Conservation (phyloP, 92 coral and sea anemone species). For the Metridium senile region DNA sequence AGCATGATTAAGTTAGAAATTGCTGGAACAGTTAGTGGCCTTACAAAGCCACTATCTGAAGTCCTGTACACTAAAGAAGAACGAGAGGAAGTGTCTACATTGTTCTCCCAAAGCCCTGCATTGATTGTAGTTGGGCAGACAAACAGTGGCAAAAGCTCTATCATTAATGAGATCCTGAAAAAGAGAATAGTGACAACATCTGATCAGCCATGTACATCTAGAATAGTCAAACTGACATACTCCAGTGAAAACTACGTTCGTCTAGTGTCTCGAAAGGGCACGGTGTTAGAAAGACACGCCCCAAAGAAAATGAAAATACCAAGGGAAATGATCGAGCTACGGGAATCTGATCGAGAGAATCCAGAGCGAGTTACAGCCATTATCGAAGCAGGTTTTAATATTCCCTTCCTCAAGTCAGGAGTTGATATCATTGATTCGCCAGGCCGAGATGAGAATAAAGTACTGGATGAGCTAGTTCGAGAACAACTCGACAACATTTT, state of each 20-base stretch:
- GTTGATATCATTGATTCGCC: constrained; percentile 71
- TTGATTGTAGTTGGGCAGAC: constrained; percentile 75
- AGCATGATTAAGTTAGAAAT: not conserved
- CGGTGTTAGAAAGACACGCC: constrained; percentile 11
- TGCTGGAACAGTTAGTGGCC: not conserved
- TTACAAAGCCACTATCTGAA: constrained; percentile 23
- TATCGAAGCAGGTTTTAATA: constrained; percentile 56
- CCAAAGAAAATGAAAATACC: constrained; percentile 49
- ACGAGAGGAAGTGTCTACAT: constrained; percentile 38
- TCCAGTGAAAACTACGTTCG: constrained; percentile 50
- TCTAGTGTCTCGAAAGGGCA: constrained; percentile 32
- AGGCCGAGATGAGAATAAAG: constrained; percentile 61
- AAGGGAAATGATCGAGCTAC: constrained; percentile 56
- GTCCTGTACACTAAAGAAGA: constrained; percentile 52
- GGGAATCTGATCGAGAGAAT: constrained; percentile 49
- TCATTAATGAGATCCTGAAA: constrained; percentile 62
- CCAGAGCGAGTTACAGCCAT: constrained; percentile 50
- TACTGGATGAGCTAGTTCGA: constrained; percentile 58
- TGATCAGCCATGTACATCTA: constrained; percentile 70
- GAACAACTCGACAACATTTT: constrained; percentile 57
- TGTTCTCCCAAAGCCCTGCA: constrained; percentile 57
- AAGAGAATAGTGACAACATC: constrained; percentile 58
- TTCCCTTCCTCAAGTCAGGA: constrained; percentile 62
- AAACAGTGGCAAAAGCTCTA: constrained; percentile 78
- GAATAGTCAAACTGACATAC: constrained; percentile 67